These are phyloP conservation scores for Eueides isabella DNA, from an alignment of 1,140 invertebrate genomes.

Conservation along the genomic window DNA sequence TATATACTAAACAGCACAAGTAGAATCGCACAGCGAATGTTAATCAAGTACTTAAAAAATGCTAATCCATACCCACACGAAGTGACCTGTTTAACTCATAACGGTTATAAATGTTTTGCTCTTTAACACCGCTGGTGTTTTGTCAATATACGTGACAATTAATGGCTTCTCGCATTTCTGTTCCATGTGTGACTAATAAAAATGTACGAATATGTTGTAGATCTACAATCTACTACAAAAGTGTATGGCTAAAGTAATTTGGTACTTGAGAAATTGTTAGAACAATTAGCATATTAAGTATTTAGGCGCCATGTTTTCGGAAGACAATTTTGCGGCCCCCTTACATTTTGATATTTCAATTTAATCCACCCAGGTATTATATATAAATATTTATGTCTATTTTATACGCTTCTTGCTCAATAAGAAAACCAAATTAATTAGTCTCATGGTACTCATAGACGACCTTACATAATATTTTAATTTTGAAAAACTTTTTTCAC, in stretches of 20 bases:
- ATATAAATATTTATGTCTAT: too few relatives aligned
- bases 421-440: too few relatives aligned
- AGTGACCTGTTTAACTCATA: slow-evolving; percentile 39
- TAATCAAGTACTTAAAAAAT: slow-evolving; percentile 2
- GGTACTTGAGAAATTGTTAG: neutral
- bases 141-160: slow-evolving; percentile 38
- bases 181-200: slow-evolving; percentile 7
- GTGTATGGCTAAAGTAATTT: neutral
- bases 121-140: slow-evolving; percentile 28
- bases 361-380: too few relatives aligned
- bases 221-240: neutral
- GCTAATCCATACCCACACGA: slow-evolving; percentile 29
- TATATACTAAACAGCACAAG: neutral
- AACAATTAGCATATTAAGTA: neutral
- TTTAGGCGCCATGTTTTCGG: neutral
- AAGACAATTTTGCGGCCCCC: neutral
- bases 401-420: too few relatives aligned
- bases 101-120: slow-evolving; percentile 37
- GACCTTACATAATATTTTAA: too few relatives aligned
- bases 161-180: slow-evolving; percentile 22
- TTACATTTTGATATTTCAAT: neutral
- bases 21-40: neutral
- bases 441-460: too few relatives aligned
- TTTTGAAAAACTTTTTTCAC: too few relatives aligned
- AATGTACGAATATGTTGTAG: neutral